These are phyloP conservation scores for Perizoma affinitatum DNA, from an alignment of 2,888 invertebrate species.

Conservation along the genomic window DNA sequence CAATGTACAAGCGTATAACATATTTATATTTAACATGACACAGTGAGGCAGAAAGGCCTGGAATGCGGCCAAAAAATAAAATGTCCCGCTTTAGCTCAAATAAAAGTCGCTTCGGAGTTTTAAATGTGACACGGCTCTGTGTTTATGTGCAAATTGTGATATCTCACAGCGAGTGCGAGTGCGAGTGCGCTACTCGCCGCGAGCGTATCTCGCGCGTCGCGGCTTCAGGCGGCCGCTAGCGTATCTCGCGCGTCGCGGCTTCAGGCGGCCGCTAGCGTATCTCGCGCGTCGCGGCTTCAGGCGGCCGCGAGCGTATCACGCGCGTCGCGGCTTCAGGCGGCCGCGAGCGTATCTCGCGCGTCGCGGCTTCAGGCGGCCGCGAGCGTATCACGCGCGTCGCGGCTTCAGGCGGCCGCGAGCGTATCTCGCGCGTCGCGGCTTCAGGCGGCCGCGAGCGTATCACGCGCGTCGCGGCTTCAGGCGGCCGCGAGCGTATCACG, in stretches of 20 bases:
- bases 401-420: too few species aligned
- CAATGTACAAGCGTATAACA: conserved; percentile 20
- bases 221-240: neutral
- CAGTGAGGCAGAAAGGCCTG: conserved; percentile 33
- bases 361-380: too few species aligned
- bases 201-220: neutral
- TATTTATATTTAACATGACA: conserved; percentile 36
- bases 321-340: too few species aligned
- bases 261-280: too few species aligned
- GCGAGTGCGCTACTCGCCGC: neutral
- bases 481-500: neutral
- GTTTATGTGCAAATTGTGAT: conserved; percentile 36
- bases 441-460: too few species aligned
- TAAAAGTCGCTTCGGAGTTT: conserved; percentile 42
- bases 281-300: too few species aligned
- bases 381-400: too few species aligned
- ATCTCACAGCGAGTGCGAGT: conserved; percentile 17
- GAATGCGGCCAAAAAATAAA: conserved; percentile 39
- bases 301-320: too few species aligned
- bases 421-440: too few species aligned
- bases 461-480: neutral
- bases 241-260: neutral
- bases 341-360: too few species aligned
- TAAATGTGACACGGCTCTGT: conserved; percentile 37
- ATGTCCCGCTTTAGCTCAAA: conserved; percentile 38